Conservation (phyloP, 2,888 invertebrate genomes). For the Thera obeliscata region DNA sequence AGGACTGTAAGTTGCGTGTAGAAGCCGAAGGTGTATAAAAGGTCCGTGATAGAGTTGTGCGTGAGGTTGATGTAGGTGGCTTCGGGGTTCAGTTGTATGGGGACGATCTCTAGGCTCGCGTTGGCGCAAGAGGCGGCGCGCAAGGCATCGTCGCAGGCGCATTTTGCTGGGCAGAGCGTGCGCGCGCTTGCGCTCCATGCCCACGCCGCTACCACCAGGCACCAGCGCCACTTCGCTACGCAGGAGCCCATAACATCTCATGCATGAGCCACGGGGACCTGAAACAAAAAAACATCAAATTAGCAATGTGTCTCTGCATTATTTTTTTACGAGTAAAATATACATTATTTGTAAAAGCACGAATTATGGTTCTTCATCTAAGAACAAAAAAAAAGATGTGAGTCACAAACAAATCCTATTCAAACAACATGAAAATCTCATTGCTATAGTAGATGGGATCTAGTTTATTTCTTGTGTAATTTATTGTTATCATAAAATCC, state of each 20-base stretch:
- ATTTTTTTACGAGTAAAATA: neutral
- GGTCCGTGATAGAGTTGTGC: conserved; percentile 91
- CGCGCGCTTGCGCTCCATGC: conserved; percentile 82
- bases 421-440: conserved; percentile 56
- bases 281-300: conserved; percentile 57
- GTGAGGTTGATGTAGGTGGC: conserved; percentile 92
- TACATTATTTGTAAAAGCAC: neutral
- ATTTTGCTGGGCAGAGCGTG: conserved; percentile 91
- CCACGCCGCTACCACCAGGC: conserved; percentile 82
- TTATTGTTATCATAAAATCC: conserved; percentile 73
- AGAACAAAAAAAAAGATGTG: conserved; percentile 32
- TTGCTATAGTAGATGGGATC: conserved; percentile 64
- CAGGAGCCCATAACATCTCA: conserved; percentile 84
- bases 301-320: conserved; percentile 3
- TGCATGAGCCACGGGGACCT: conserved; percentile 74
- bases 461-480: conserved; percentile 69
- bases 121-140: conserved; percentile 90
- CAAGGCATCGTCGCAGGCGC: conserved; percentile 91
- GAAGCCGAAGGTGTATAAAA: conserved; percentile 91
- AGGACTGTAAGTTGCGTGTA: conserved; percentile 91
- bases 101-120: conserved; percentile 92
- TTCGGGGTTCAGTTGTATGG: conserved; percentile 95
- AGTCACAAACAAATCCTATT: conserved; percentile 39
- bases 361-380: neutral
- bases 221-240: conserved; percentile 80